Percentiles rank a stretch among this genome's conserved stretches.
Conservation (phyloP, 1,140 invertebrate species). For the Aphelinus certus region DNA sequence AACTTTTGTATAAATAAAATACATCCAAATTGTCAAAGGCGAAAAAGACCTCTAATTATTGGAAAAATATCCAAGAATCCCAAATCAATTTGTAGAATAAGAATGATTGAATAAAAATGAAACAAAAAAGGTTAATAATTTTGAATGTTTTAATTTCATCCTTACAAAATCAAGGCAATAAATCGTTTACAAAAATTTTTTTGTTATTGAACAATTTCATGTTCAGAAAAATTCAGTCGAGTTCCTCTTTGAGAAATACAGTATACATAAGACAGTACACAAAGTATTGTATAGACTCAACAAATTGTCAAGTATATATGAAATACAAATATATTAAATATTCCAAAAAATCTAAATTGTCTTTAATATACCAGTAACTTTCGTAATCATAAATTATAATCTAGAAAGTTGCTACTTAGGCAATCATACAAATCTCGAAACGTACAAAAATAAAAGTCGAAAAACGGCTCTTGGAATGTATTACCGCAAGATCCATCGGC, state of each 20-base stretch:
- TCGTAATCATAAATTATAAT: conserved; percentile 32
- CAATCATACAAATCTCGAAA: conserved; percentile 36
- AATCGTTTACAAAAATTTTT: conserved; percentile 13
- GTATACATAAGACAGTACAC: conserved; percentile 21
- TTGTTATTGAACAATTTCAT: conserved; percentile 28
- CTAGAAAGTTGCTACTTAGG: conserved; percentile 16
- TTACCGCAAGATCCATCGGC: conserved; percentile 27
- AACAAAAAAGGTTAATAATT: conserved; percentile 8
- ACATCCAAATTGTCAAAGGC: conserved; percentile 18
- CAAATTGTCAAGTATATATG: conserved; percentile 46
- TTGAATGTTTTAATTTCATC: conserved; percentile 16
- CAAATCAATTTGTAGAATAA: background rate
- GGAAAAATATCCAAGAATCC: background rate
- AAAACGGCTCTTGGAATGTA: conserved; percentile 35
- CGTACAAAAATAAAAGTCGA: conserved; percentile 35
- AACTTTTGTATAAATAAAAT: conserved; percentile 19
- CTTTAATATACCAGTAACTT: conserved; percentile 36
- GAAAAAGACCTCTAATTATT: conserved; percentile 13
- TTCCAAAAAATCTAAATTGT: conserved; percentile 26
- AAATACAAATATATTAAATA: conserved; percentile 46
- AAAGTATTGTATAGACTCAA: conserved; percentile 33
- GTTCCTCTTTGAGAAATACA: conserved; percentile 31
- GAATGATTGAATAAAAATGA: conserved; percentile 22
- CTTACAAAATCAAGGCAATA: conserved; percentile 19
- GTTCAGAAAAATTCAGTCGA: conserved; percentile 36